Conservation (phyloP, 92 coral and sea anemone species). For the Nematostella vectensis region DNA sequence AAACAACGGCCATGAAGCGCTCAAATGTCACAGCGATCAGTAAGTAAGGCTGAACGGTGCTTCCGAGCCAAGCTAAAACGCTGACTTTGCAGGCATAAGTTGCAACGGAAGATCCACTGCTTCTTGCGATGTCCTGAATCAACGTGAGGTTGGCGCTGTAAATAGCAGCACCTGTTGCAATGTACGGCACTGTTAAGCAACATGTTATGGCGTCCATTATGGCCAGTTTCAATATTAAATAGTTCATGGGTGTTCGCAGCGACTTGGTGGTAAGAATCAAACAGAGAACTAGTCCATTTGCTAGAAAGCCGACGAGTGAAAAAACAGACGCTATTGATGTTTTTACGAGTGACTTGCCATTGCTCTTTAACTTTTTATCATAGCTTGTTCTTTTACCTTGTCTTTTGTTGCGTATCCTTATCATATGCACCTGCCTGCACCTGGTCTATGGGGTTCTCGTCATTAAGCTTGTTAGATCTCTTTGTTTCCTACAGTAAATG, state of each 20-base stretch:
- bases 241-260: conserved; percentile 2
- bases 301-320: not conserved
- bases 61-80: not conserved
- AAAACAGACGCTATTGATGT: not conserved
- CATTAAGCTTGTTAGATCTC: too few relatives aligned
- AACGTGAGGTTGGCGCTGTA: not conserved
- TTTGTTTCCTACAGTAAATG: too few relatives aligned
- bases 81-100: not conserved
- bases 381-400: too few relatives aligned
- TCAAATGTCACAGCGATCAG: not conserved
- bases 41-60: not conserved
- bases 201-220: not conserved
- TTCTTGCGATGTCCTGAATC: not conserved
- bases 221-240: not conserved
- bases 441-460: too few relatives aligned
- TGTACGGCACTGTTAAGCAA: not conserved
- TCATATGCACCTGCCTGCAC: too few relatives aligned
- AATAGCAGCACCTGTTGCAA: not conserved
- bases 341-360: not conserved
- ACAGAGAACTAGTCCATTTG: not conserved
- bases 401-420: too few relatives aligned
- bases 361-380: too few relatives aligned
- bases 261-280: not conserved
- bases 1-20: not conserved
- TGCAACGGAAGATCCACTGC: not conserved